A percentile compares a stretch with the other conserved stretches of the same genome.
These are phyloP conservation scores for Scolanthus callimorphus DNA, from an alignment of 92 coral and sea anemone genomes.

Conservation along the genomic window DNA sequence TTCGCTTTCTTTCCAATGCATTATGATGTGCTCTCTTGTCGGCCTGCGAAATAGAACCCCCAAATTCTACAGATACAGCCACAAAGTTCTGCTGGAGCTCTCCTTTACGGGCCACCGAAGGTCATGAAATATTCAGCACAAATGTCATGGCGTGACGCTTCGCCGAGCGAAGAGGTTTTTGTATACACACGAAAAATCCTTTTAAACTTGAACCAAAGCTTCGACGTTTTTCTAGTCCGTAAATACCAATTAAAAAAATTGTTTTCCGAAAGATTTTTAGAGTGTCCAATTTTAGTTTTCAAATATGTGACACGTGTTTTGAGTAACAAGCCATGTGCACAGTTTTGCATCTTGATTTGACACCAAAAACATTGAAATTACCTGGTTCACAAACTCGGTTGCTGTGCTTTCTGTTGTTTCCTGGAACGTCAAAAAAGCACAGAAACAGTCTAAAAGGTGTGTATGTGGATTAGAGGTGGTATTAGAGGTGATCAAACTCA, in stretches of 20 bases:
- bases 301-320: constrained; percentile 83
- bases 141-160: constrained; percentile 67
- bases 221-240: too few relatives aligned
- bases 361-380: constrained; percentile 86
- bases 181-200: too few relatives aligned
- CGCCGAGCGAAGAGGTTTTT: neutral
- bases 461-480: too few relatives aligned
- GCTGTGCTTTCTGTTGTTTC: constrained; percentile 58
- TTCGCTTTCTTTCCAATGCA: constrained; percentile 89
- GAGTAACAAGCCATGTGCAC: constrained; percentile 94
- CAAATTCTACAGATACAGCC: constrained; percentile 5
- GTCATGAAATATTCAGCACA: constrained; percentile 73
- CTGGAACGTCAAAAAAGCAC: constrained; percentile 46
- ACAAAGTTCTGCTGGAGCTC: too few relatives aligned
- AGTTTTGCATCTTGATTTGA: constrained; percentile 73
- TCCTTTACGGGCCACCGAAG: neutral
- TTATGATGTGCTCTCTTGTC: constrained; percentile 98
- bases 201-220: too few relatives aligned
- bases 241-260: too few relatives aligned
- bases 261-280: too few relatives aligned
- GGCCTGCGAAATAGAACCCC: constrained; percentile 63
- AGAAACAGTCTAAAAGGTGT: too few relatives aligned
- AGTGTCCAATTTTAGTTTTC: too few relatives aligned
- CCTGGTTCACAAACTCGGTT: constrained; percentile 77
- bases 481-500: constrained; percentile 28